These are phyloP conservation scores for Philypnodon macrostomus DNA, from an alignment of 2,797 vertebrate genomes.

Conservation along the genomic window DNA sequence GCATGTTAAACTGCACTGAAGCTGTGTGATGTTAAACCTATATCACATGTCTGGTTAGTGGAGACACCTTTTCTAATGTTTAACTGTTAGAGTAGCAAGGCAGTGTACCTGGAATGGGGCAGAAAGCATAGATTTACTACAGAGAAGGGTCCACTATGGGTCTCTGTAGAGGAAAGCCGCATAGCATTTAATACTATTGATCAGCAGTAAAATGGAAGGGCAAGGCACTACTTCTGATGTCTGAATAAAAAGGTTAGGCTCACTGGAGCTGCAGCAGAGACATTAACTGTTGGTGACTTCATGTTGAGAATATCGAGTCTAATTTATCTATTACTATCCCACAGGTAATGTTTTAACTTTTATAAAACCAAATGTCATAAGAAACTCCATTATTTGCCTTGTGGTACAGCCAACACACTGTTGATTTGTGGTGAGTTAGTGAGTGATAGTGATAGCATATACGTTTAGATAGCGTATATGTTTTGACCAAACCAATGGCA, in stretches of 20 bases:
- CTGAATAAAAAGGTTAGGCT: slow-evolving; percentile 45
- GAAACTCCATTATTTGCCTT: not conserved
- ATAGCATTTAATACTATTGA: slow-evolving; percentile 70
- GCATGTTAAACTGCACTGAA: slow-evolving; percentile 14
- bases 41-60: not conserved
- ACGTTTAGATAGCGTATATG: too few relatives aligned
- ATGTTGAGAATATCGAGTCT: too few relatives aligned
- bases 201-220: slow-evolving; percentile 58
- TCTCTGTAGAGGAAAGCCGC: slow-evolving; percentile 47
- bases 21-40: slow-evolving; percentile 11
- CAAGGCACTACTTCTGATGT: slow-evolving; percentile 38
- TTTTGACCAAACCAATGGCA: slow-evolving; percentile 13
- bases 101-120: slow-evolving; percentile 9
- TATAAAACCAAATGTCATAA: too few relatives aligned
- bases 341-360: too few relatives aligned
- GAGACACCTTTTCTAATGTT: slow-evolving; percentile 20
- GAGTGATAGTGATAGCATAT: too few relatives aligned
- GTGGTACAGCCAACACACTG: too few relatives aligned
- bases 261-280: slow-evolving; percentile 35
- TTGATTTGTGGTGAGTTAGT: too few relatives aligned
- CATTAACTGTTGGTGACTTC: not conserved
- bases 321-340: too few relatives aligned
- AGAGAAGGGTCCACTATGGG: slow-evolving; percentile 36
- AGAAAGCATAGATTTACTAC: slow-evolving; percentile 53
- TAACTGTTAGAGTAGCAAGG: slow-evolving; percentile 42